Evolutionary conservation across 2,888 invertebrate species (phyloP).

Genomic region (Sinhomidia bicolor): DNA sequence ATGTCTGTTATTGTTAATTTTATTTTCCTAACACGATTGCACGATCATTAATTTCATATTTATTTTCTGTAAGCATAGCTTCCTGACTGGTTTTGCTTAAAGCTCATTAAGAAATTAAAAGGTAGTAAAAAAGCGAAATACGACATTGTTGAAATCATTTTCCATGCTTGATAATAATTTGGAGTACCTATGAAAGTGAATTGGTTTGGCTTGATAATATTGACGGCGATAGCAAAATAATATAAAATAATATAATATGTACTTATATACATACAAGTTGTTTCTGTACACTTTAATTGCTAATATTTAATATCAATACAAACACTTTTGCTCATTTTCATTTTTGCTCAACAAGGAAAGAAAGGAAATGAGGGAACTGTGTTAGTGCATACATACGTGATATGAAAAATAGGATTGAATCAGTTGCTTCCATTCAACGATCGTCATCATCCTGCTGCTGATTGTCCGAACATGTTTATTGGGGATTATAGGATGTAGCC

Average conservation of each 20-base stretch:
- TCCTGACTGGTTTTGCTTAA: background rate
- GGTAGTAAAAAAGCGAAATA: conserved; percentile 18
- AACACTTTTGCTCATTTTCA: background rate
- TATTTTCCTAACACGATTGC: conserved; percentile 29
- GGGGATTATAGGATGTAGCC: background rate
- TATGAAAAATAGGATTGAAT: background rate
- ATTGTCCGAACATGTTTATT: background rate
- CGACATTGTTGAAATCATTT: conserved; percentile 22
- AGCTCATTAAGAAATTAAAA: conserved; percentile 26
- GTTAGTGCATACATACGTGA: background rate
- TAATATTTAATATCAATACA: background rate
- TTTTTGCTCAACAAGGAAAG: background rate
- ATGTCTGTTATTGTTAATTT: background rate
- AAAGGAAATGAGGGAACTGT: conserved; percentile 34
- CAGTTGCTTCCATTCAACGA: background rate
- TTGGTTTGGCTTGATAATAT: background rate
- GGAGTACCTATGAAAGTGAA: background rate
- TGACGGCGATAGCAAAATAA: no score
- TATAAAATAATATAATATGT: no score
- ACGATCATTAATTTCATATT: conserved; percentile 33
- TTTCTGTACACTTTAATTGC: background rate
- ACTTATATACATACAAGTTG: no score
- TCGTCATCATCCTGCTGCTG: conserved; percentile 31
- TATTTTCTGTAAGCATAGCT: background rate
- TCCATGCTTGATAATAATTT: conserved; percentile 5